Evolutionary conservation across 2,113 vertebrate species (phyloP).

Genomic region (Neofelis nebulosa): DNA sequence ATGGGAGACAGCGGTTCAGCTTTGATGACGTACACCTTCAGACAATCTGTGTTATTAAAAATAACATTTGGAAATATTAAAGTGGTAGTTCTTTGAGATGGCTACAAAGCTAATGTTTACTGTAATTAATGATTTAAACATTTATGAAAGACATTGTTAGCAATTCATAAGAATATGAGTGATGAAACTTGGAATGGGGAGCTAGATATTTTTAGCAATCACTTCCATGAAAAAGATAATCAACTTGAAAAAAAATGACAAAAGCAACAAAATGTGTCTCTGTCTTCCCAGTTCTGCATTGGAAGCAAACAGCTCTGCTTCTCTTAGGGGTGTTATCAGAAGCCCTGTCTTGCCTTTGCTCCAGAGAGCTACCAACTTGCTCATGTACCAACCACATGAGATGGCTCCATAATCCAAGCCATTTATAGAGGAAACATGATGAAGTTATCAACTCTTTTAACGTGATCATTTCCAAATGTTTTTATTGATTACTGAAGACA

Average conservation of each 20-base stretch:
- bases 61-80: slow-evolving; percentile 10
- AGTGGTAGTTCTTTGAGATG: background rate
- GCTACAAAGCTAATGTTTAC: background rate
- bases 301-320: background rate
- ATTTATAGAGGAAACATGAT: background rate
- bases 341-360: background rate
- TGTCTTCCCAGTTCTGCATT: slow-evolving; percentile 27
- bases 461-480: background rate
- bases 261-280: background rate
- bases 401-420: background rate
- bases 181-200: slow-evolving; percentile 9
- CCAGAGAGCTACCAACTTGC: background rate
- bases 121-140: slow-evolving; percentile 1
- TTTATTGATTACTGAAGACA: background rate
- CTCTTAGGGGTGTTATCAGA: background rate
- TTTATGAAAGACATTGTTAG: slow-evolving; percentile 6
- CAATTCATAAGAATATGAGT: background rate
- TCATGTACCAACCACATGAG: background rate
- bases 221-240: slow-evolving; percentile 7
- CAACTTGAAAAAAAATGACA: slow-evolving; percentile 37
- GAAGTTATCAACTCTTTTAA: slow-evolving; percentile 31
- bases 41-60: slow-evolving; percentile 12
- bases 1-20: background rate
- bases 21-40: background rate
- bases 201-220: slow-evolving; percentile 10